A percentile compares a stretch with the other conserved stretches of the same genome.
These are phyloP conservation scores for Chloroclysta siterata DNA, from an alignment of 2,888 invertebrate species.

Conservation along the genomic window DNA sequence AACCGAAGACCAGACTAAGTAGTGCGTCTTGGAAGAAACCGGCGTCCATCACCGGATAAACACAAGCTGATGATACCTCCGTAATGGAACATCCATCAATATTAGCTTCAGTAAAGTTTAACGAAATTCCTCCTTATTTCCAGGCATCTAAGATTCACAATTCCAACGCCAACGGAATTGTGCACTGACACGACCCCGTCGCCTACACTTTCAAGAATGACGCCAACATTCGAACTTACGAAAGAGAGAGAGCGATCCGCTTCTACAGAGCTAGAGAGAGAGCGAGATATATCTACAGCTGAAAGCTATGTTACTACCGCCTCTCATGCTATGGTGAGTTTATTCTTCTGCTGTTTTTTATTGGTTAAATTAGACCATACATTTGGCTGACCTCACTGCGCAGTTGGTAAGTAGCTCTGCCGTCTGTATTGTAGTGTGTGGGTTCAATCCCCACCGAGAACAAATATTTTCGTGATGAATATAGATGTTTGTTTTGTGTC, in stretches of 20 bases:
- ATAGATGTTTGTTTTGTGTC: no score
- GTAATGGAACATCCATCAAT: no score
- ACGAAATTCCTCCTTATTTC: constrained; percentile 27
- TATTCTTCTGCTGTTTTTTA: not conserved
- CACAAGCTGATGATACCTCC: no score
- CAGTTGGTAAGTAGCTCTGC: no score
- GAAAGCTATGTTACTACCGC: constrained; percentile 58
- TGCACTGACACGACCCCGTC: constrained; percentile 59
- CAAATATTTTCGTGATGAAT: no score
- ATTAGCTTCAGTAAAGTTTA: not conserved
- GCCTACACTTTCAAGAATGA: constrained; percentile 40
- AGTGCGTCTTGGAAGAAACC: no score
- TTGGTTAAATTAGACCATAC: not conserved
- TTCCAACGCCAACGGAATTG: constrained; percentile 70
- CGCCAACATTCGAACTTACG: constrained; percentile 14
- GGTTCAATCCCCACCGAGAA: no score
- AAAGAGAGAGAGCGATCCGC: constrained; percentile 47
- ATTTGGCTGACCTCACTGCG: no score
- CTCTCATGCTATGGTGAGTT: constrained; percentile 57
- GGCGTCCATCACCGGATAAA: no score
- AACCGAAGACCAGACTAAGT: no score
- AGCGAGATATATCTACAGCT: constrained; percentile 46
- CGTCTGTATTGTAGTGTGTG: no score
- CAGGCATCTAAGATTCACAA: constrained; percentile 76
- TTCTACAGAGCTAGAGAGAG: constrained; percentile 44